A percentile compares a stretch with the other conserved stretches of the same genome.
Evolutionary conservation across 2,888 invertebrate genomes (phyloP).

Genomic region (Sminthurides aquaticus): DNA sequence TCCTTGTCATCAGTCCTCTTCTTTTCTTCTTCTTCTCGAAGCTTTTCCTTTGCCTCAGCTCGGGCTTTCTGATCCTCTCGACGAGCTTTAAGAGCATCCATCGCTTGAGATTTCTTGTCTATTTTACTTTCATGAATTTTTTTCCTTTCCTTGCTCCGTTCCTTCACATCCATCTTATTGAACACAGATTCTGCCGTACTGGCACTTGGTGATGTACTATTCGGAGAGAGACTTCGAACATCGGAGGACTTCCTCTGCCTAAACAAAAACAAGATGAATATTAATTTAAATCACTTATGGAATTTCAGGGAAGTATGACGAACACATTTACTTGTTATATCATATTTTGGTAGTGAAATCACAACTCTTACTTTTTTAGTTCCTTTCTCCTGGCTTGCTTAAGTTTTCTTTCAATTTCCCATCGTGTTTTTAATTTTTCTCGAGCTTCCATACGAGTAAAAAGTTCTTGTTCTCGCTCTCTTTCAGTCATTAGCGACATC

Average conservation of each 20-base stretch:
- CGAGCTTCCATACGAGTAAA: slow-evolving; percentile 92
- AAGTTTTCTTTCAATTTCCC: slow-evolving; percentile 91
- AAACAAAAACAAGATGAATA: not conserved
- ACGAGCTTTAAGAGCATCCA: slow-evolving; percentile 82
- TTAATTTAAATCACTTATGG: no score
- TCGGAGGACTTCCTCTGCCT: not conserved
- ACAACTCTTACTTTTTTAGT: slow-evolving; percentile 42
- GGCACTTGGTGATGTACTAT: not conserved
- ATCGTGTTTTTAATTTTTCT: slow-evolving; percentile 85
- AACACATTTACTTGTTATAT: no score
- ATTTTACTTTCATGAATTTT: slow-evolving; percentile 78
- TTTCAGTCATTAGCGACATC: slow-evolving; percentile 87
- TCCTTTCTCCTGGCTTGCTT: slow-evolving; percentile 73
- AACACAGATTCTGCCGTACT: slow-evolving; percentile 7
- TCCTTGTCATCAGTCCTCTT: slow-evolving; percentile 48
- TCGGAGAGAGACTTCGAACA: not conserved
- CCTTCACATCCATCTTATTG: slow-evolving; percentile 59
- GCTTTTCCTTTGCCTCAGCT: slow-evolving; percentile 50
- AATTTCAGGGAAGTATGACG: no score
- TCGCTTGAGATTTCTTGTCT: slow-evolving; percentile 84
- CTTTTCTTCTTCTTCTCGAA: slow-evolving; percentile 49
- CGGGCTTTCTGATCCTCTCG: slow-evolving; percentile 80
- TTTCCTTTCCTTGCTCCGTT: slow-evolving; percentile 72
- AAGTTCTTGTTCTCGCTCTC: slow-evolving; percentile 93
- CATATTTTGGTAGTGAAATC: no score